Percentiles rank a stretch among this genome's conserved stretches.
phyloP scores from a whole-genome alignment of 1,140 invertebrate genomes.

The Mya arenaria region DNA sequence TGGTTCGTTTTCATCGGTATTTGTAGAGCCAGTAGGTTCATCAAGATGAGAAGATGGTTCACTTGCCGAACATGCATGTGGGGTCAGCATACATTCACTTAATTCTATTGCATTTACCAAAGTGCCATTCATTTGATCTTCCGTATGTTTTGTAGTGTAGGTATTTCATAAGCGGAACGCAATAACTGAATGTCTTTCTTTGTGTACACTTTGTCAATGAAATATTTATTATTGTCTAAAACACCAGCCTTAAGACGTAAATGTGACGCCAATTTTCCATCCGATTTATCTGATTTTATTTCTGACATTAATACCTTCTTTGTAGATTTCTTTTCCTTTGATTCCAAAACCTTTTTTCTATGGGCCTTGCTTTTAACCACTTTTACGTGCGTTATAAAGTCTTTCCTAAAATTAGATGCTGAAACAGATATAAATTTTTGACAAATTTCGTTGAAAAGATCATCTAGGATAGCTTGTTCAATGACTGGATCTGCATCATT shows the following conservation, averaged over 20 bases:
- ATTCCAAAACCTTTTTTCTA: not conserved
- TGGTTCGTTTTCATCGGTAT: no score
- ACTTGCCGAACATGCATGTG: no score
- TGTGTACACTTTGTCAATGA: not conserved
- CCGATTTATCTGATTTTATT: not conserved
- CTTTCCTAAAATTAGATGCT: constrained; percentile 4
- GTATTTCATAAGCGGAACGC: no score
- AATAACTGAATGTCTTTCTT: no score
- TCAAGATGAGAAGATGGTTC: no score
- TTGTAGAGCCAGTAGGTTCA: no score
- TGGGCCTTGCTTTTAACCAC: not conserved
- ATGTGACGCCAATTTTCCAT: not conserved
- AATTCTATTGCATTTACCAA: no score
- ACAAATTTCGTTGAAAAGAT: no score
- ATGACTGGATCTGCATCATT: not conserved
- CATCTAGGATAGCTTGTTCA: no score
- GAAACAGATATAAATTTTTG: not conserved
- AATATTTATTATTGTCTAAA: not conserved
- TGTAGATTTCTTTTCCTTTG: not conserved
- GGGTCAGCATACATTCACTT: no score
- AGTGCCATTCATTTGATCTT: no score
- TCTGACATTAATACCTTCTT: not conserved
- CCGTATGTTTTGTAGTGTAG: no score
- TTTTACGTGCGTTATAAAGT: not conserved
- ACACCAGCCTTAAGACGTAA: not conserved